Percentiles rank a stretch among this genome's conserved stretches.
Conservation (phyloP, 2,797 vertebrate species). For the Phalanger gymnotis region DNA sequence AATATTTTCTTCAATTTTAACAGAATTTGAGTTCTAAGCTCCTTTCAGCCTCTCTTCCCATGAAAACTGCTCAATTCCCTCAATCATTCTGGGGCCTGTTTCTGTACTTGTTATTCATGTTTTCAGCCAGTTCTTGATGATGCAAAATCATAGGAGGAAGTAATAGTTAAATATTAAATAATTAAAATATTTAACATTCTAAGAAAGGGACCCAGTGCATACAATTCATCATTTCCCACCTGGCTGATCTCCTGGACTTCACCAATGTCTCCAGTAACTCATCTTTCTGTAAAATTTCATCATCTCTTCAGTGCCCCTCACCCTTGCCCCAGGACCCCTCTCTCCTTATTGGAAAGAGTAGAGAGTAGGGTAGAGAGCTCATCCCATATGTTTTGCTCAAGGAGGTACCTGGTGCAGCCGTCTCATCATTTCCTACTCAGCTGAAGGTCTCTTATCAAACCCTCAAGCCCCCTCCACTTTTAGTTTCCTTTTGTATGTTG, state of each 20-base stretch:
- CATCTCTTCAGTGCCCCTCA: neutral
- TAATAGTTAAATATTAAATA: conserved; percentile 2
- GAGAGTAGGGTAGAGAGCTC: neutral
- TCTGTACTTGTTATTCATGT: neutral
- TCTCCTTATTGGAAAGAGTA: neutral
- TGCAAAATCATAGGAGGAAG: neutral
- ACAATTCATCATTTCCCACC: too few relatives aligned
- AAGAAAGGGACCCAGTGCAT: too few relatives aligned
- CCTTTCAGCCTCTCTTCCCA: neutral
- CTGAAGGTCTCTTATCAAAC: neutral
- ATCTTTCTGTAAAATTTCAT: neutral
- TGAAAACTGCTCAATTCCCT: neutral
- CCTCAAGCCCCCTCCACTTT: neutral
- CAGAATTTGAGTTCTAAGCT: neutral
- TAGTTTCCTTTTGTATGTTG: neutral
- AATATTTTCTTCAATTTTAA: too few relatives aligned
- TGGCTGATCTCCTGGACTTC: too few relatives aligned
- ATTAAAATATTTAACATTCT: neutral
- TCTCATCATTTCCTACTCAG: neutral
- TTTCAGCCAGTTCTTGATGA: neutral
- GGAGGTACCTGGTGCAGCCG: neutral
- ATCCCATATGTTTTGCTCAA: neutral
- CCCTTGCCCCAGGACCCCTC: neutral
- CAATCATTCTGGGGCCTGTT: neutral
- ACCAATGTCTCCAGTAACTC: neutral